Conservation (phyloP, 2,888 invertebrate species). For the Nomada ruficornis region DNA sequence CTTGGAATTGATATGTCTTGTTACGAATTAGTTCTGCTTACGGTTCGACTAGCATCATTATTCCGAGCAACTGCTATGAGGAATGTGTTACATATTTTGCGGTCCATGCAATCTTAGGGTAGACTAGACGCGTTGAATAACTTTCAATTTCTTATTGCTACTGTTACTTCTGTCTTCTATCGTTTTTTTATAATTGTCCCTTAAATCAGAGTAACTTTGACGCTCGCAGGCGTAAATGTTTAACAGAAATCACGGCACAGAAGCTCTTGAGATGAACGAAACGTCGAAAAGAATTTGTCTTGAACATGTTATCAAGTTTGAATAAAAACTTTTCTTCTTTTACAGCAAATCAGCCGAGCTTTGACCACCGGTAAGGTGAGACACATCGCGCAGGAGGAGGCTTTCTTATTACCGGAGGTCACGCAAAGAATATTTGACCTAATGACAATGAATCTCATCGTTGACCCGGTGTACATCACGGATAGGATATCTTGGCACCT, state of each 20-base stretch:
- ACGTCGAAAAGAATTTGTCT: too few species aligned
- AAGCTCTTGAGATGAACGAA: too few species aligned
- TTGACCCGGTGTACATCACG: conserved; percentile 87
- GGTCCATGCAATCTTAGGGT: neutral
- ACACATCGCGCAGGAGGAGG: conserved; percentile 86
- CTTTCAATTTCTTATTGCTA: too few species aligned
- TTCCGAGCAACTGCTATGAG: neutral
- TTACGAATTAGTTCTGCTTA: conserved; percentile 7
- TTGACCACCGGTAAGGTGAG: conserved; percentile 86
- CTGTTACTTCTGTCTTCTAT: too few species aligned
- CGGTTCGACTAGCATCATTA: neutral
- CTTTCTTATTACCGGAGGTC: conserved; percentile 86
- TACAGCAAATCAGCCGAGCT: conserved; percentile 84
- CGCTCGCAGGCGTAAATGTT: too few species aligned
- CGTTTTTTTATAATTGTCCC: too few species aligned
- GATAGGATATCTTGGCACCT: conserved; percentile 85
- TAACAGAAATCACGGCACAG: too few species aligned
- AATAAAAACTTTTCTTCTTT: neutral
- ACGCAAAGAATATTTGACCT: conserved; percentile 86
- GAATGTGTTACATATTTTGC: neutral
- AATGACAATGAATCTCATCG: conserved; percentile 86
- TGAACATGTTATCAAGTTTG: too few species aligned
- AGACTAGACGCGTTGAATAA: neutral
- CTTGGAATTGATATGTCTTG: conserved; percentile 20
- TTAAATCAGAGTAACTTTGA: too few species aligned